These are phyloP conservation scores for Edolisoma coerulescens DNA, from an alignment of 2,113 vertebrate genomes.

Conservation along the genomic window DNA sequence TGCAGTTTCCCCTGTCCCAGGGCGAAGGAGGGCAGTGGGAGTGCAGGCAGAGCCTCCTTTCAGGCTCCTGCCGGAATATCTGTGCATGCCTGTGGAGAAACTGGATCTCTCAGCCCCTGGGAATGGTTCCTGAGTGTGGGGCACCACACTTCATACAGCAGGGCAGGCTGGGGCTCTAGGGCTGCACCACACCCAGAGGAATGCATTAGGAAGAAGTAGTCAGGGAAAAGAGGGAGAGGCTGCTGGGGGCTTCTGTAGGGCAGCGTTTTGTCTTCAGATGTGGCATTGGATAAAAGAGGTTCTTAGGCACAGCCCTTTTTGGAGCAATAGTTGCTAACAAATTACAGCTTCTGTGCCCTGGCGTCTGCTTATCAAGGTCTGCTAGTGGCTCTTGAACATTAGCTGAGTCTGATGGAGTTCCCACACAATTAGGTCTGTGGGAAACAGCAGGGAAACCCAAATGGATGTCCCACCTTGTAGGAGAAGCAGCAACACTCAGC, in stretches of 20 bases:
- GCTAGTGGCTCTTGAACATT: background rate
- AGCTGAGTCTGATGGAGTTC: background rate
- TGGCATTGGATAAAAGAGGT: background rate
- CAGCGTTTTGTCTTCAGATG: background rate
- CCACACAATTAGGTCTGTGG: background rate
- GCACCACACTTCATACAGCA: background rate
- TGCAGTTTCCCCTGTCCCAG: background rate
- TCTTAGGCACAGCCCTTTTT: background rate
- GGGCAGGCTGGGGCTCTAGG: background rate
- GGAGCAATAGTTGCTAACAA: background rate
- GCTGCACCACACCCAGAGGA: background rate
- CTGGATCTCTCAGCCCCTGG: background rate
- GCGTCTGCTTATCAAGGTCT: background rate
- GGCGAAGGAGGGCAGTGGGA: rapidly evolving
- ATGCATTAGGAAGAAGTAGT: background rate
- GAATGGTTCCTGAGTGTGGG: background rate
- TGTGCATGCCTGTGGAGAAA: background rate
- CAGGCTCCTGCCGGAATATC: background rate
- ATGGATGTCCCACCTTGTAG: background rate
- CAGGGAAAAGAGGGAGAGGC: background rate
- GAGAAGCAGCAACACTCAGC: background rate
- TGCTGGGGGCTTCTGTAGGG: background rate
- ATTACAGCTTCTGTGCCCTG: background rate
- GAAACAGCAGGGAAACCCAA: background rate
- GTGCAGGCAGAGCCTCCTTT: background rate